Evolutionary conservation across 2,113 vertebrate genomes (phyloP), one percentile per base, ranked within the genome.

Genomic region (Podocnemis expansa): DNA sequence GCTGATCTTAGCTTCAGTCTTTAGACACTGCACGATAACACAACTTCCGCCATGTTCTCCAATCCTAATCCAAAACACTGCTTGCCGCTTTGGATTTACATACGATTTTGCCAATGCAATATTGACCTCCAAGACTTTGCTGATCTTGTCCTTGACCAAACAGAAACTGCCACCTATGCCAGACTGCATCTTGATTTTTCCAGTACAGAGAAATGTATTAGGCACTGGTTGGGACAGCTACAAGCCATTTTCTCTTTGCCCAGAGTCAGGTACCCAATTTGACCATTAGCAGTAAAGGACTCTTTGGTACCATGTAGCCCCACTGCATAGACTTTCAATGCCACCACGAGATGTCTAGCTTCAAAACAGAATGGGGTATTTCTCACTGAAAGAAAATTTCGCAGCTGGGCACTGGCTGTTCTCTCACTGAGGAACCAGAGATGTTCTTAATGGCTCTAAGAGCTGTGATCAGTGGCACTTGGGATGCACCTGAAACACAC

Each of bases 381-480:
- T 91, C 90, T 79, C 70, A 79, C 76, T 60, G 0, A 6, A 54
- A 78, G 25, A 51, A 90, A 91, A 76, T 11, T 85, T 91, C n/a
- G 19, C 22, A 84, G 25, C 73, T 12, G 41, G 45, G 41, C 24
- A 13, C 49, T 76, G 29, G 9, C 49, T 93, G 8, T 27, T 92
- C 52, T 56, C 29, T 85, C 80, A 89, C 84, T 94, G 89, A 78
- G 10, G 60, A 54, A 81, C 89, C 93, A 82, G 89, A 91, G 60
- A 82, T 91, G 52, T 1, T 38, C 85, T 92, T 83, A 51, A 38
- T 19, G 34, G 2, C 47, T 84, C 52, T 93, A 60, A 94, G 83
- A 82, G 73, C 90, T 91, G 38, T 58, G 78, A 4, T 58, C 93
- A 88, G 41, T 34, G 82, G 52, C 49, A 87, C 49, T 45, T 82